Base-by-base conservation (phyloP, 2,797 vertebrate species). In the Ispidina lecontei region DNA sequence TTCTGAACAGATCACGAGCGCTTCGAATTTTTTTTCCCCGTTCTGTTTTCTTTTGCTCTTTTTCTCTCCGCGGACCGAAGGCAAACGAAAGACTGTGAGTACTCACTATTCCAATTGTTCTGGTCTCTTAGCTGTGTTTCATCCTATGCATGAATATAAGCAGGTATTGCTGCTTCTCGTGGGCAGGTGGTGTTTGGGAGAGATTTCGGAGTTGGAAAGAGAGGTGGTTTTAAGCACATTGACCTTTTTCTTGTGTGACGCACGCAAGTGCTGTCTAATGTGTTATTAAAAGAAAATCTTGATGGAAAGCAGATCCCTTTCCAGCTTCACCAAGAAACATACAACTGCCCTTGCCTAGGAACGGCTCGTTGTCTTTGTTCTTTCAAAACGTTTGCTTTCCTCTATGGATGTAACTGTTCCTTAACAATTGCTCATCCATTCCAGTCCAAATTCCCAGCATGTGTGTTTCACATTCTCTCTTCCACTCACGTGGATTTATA, bases 11-110 rank as follows among this genome's bases (percentile, higher is more conserved):
- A 68, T 73, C 47, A 15, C 6, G 51, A 63, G 60, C 8, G 39
- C n/a, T 26, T 93, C 7, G 0, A 65, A 14, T 84, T 87, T 81
- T 63, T 85, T 23, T 39, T 39, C 37, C 37, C 35, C 14, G 8
- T 31, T 84, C 0, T 58, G 1, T 89, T 85, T 90, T 90, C 62
- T 90, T 96, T 93, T 74, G 63, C 2, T 3, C 26, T 41, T 94
- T 92, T 90, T 90, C 35, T 5, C 55, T 60, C 49, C 56, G 13
- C 85, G 91, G 88, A 87, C 84, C 44, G 92, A 87, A 84, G 10
- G 17, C 49, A 59, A 73, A 54, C 56, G 79, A 82, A 91, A 78
- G n/a, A 9, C 93, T 52, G 96, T 97, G 84, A 97, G 96, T 97
- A 97, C 91, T 74, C 78, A 20, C 49, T 89, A 7, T 92, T 96